Percentiles rank a stretch among this genome's conserved stretches.
Conservation (phyloP, 2,888 invertebrate species). For the Zhuqinia jingwanae region DNA sequence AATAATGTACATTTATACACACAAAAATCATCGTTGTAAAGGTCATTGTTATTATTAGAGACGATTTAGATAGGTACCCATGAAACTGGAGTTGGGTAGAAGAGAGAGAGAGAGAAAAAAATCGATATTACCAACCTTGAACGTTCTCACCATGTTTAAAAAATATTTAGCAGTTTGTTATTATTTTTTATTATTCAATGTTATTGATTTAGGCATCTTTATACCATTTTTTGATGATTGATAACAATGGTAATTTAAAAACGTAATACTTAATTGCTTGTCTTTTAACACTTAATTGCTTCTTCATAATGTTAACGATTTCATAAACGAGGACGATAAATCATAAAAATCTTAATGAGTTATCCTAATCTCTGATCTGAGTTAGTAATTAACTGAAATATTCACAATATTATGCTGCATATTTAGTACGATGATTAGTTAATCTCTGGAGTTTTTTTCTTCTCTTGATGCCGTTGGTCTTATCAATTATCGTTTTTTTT, state of each 20-base stretch:
- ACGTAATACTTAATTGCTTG: not conserved
- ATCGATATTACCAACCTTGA: not conserved
- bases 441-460: not conserved
- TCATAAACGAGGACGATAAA: no score
- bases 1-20: not conserved
- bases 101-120: not conserved
- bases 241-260: no score
- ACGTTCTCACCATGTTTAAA: conserved; percentile 10
- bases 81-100: not conserved
- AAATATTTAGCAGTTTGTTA: no score
- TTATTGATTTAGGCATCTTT: not conserved
- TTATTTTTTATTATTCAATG: not conserved
- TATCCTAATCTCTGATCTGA: no score
- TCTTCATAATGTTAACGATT: no score
- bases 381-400: not conserved
- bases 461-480: no score
- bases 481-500: not conserved
- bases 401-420: not conserved
- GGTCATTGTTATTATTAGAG: no score
- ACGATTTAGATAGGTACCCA: no score
- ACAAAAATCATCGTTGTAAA: conserved; percentile 7
- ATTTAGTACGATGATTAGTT: not conserved
- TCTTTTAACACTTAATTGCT: no score
- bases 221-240: not conserved
- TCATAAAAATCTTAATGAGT: no score